phyloP scores from a whole-genome alignment of 2,797 vertebrate species.

The Pyrocephalus nanus region DNA sequence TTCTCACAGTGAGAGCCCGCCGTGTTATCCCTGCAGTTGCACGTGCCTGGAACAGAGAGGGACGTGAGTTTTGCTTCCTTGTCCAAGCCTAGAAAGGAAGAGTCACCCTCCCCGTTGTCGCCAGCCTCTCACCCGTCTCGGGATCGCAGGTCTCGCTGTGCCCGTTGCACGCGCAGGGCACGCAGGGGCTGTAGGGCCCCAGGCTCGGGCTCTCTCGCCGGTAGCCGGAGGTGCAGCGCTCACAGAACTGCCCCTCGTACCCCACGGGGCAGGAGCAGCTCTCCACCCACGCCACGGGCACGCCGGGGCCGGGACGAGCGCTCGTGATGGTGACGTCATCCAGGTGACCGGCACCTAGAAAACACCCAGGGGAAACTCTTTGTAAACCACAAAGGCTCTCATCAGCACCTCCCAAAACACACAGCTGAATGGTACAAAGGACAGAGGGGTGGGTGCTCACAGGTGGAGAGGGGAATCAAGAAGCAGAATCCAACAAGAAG shows the following conservation, averaged over 20 bases:
- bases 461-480: neutral
- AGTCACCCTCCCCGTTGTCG: rapidly evolving
- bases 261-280: constrained; percentile 89
- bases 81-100: neutral
- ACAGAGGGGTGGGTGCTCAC: neutral
- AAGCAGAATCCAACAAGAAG: neutral
- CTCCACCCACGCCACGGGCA: constrained; percentile 90
- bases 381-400: neutral
- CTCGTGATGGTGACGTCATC: constrained; percentile 87
- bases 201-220: constrained; percentile 82
- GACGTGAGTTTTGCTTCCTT: neutral
- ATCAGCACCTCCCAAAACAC: rapidly evolving
- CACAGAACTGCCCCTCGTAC: constrained; percentile 93
- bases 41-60: constrained; percentile 77
- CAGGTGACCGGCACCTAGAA: constrained; percentile 88
- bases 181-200: constrained; percentile 89
- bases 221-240: constrained; percentile 88
- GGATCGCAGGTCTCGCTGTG: constrained; percentile 91
- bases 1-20: constrained; percentile 90
- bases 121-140: constrained; percentile 78
- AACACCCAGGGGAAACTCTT: neutral
- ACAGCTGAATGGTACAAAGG: neutral
- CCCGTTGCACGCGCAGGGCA: constrained; percentile 88
- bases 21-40: constrained; percentile 89
- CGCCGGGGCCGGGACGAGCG: constrained; percentile 80